phyloP scores from a whole-genome alignment of 2,888 invertebrate genomes.

The Toxonevra muliebris region DNA sequence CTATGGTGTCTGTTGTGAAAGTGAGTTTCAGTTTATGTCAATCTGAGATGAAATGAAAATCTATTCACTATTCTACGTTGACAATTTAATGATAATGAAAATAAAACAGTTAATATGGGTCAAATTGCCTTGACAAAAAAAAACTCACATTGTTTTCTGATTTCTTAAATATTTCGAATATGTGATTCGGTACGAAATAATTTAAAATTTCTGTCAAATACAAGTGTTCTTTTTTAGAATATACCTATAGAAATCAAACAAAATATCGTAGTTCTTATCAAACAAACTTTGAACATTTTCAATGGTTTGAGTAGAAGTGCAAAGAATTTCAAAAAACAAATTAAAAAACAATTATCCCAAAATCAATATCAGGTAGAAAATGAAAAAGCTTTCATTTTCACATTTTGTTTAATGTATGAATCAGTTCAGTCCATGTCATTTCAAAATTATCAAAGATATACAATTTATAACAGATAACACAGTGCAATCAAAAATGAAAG shows the following conservation, averaged over 20 bases:
- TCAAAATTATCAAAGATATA: no score
- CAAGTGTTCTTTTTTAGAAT: not conserved
- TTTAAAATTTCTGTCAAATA: not conserved
- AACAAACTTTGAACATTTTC: not conserved
- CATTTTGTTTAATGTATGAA: no score
- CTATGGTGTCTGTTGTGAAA: conserved; percentile 62
- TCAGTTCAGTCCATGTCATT: no score
- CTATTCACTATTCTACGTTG: not conserved
- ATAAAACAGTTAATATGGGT: no score
- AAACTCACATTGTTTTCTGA: not conserved
- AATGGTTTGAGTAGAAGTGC: not conserved
- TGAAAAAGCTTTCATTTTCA: no score
- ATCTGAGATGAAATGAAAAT: not conserved
- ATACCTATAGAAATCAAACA: not conserved
- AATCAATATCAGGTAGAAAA: no score
- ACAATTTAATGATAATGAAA: no score
- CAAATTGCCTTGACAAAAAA: not conserved
- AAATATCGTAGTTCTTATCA: not conserved
- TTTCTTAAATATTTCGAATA: not conserved
- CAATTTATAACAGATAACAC: no score
- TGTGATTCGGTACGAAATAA: not conserved
- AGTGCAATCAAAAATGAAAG: no score
- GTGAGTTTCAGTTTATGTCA: conserved; percentile 46
- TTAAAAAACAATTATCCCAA: not conserved
- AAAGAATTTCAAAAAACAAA: not conserved